Base-by-base conservation (phyloP, 1,140 invertebrate genomes). In the Bombus superbus region DNA sequence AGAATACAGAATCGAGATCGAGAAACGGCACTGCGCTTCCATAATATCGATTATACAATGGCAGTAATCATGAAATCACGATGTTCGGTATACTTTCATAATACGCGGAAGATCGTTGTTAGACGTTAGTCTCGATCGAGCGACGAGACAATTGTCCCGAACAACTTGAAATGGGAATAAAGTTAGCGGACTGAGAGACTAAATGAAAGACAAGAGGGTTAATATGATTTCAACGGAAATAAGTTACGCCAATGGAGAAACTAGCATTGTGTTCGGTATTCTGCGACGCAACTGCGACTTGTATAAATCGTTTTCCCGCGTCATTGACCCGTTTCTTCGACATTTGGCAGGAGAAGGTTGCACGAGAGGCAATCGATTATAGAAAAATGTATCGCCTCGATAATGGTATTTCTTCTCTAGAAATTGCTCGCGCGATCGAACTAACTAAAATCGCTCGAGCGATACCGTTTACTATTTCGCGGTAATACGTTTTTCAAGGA, bases 211-310 rank as follows among this genome's bases (percentile, higher is more conserved):
- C 57, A 38, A 47, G 32, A 76, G 32, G 35, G 32, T 57, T 76
- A 76, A 59, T 25, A 25, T 53, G 35, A 76, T 76, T 76, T 57
- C 18, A 28, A 57, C 18, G 47, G 40, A 57, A 75, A 53, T 53
- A n/a, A 75, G 44, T 75, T 75, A 38, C 32, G 35, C 11, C 4
- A 40, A 22, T 72, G 6, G 74, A 57, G 74, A 53, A 76, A 35
- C 74, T 59, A 13, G 28, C 13, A 76, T 59, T 53, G 74, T 22
- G 5, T 76, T 76, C 38, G 22, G 74, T 59, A 57, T 76, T 76
- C 74, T 59, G 1, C 22, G 22, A 25, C 32, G 35, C 15, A n/a
- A 57, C 42, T 38, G 25, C 32, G 18, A 57, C 35, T 22, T n/a
- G 38, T 25, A 25, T 22, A 9, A 47, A 13, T 35, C 38, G 5